These are phyloP conservation scores for Thomomys bottae DNA, from an alignment of 2,113 vertebrate species.

Conservation along the genomic window DNA sequence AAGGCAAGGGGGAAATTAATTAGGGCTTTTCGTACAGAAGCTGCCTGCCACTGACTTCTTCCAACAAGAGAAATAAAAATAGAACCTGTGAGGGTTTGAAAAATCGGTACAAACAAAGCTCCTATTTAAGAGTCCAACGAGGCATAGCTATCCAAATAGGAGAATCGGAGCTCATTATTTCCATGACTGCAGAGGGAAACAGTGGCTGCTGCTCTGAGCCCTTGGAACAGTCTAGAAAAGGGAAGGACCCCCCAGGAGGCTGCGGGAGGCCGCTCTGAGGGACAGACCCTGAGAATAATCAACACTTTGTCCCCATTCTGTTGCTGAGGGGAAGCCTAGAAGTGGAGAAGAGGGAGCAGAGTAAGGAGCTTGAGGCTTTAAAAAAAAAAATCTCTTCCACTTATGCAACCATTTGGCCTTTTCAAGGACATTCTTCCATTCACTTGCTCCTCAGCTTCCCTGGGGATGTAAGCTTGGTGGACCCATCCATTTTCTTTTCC, in stretches of 20 bases:
- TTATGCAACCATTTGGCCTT: background rate
- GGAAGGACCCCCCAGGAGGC: background rate
- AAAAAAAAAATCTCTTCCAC: background rate
- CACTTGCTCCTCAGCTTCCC: background rate
- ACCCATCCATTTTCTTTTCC: no score
- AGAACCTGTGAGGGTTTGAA: constrained; percentile 59
- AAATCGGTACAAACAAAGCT: constrained; percentile 46
- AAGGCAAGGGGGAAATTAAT: constrained; percentile 65
- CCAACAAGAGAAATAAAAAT: constrained; percentile 60
- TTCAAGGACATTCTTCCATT: background rate
- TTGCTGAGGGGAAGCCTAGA: background rate
- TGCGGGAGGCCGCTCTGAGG: background rate
- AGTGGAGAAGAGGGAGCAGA: background rate
- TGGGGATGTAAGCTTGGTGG: background rate
- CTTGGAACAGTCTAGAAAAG: constrained; percentile 19
- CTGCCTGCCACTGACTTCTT: constrained; percentile 25
- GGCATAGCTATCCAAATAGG: constrained; percentile 33
- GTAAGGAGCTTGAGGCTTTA: background rate
- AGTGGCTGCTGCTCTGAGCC: background rate
- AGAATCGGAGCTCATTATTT: constrained; percentile 55
- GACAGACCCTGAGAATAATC: constrained; percentile 20
- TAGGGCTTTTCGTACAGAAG: constrained; percentile 56
- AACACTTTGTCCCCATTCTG: background rate
- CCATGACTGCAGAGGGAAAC: background rate
- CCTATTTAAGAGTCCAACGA: constrained; percentile 44